Evolutionary conservation across 1,140 invertebrate species (phyloP).

Genomic region (Lutraria rhynchaena): DNA sequence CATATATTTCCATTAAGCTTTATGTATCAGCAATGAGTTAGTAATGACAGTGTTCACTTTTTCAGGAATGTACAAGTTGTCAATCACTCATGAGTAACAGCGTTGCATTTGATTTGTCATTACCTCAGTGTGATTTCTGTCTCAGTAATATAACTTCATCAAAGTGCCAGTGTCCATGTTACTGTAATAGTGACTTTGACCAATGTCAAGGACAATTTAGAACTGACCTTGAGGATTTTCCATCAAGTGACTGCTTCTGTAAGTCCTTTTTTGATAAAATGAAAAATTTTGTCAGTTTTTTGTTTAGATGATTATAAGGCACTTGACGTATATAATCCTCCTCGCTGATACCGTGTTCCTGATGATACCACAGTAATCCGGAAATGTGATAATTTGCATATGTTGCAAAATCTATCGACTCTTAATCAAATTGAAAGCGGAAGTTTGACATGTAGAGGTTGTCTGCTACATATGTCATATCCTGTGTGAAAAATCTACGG

Average conservation of each 20-base stretch:
- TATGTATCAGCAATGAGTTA: too few relatives aligned
- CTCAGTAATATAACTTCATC: background rate
- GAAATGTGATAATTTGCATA: background rate
- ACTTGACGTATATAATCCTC: background rate
- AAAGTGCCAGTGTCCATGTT: slow-evolving; percentile 24
- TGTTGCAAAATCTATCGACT: background rate
- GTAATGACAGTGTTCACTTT: too few relatives aligned
- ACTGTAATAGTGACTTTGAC: slow-evolving; percentile 17
- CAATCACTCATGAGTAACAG: background rate
- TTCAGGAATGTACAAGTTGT: slow-evolving; percentile 29
- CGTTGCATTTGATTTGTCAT: background rate
- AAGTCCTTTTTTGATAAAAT: slow-evolving; percentile 4
- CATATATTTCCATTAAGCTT: too few relatives aligned
- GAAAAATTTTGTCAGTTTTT: background rate
- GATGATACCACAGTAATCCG: background rate
- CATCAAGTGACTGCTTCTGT: slow-evolving; percentile 4
- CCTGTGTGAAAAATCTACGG: too few relatives aligned
- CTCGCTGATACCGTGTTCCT: background rate
- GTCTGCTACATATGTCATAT: background rate
- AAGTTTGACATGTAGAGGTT: background rate
- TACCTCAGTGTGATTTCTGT: slow-evolving; percentile 1
- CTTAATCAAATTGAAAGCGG: too few relatives aligned
- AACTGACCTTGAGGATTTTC: slow-evolving; percentile 18
- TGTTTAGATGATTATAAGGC: background rate
- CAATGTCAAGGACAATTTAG: slow-evolving; percentile 35